These are phyloP conservation scores for Catocala fraxini DNA, from an alignment of 2,888 invertebrate genomes.

Conservation along the genomic window DNA sequence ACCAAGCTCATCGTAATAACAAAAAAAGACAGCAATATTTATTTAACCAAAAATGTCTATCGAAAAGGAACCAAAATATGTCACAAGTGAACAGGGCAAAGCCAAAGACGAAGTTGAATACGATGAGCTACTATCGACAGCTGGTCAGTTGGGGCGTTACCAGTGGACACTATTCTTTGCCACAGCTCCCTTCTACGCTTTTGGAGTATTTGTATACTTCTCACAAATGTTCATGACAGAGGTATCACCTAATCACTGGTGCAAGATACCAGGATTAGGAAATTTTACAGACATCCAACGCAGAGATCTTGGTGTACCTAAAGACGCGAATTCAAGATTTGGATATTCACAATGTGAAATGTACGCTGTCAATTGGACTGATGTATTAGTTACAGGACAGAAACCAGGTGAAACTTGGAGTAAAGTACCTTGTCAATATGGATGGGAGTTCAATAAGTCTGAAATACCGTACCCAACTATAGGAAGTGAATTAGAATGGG, in stretches of 20 bases:
- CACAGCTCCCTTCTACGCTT: conserved; percentile 62
- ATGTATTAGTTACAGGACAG: conserved; percentile 53
- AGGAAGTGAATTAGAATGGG: conserved; percentile 71
- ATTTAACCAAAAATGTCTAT: conserved; percentile 27
- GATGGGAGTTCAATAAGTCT: conserved; percentile 71
- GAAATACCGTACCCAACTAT: conserved; percentile 74
- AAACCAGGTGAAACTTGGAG: conserved; percentile 60
- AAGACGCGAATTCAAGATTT: conserved; percentile 54
- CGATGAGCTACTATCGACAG: conserved; percentile 61
- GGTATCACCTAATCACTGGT: conserved; percentile 65
- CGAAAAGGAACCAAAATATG: conserved; percentile 16
- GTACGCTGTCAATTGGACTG: conserved; percentile 68
- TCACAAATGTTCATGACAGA: conserved; percentile 65
- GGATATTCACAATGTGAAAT: conserved; percentile 66
- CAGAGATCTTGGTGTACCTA: conserved; percentile 58
- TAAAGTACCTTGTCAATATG: conserved; percentile 62
- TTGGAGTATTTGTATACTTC: conserved; percentile 60
- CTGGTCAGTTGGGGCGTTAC: conserved; percentile 64
- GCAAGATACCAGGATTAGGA: conserved; percentile 61
- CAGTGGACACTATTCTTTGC: conserved; percentile 59
- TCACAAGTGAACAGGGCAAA: conserved; percentile 30
- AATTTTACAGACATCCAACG: conserved; percentile 60
- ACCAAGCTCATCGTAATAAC: conserved; percentile 12
- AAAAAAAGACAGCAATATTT: neutral
- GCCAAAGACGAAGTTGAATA: conserved; percentile 53